A percentile compares a stretch with the other conserved stretches of the same genome.
phyloP scores from a whole-genome alignment of 2,113 vertebrate species.

The cat (Felis catus) region F.catus_Fca126_mat1.0 CM031420.1:69617001-69617500 shows the following conservation, averaged over 20 bases:
- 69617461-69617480: not conserved
- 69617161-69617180: not conserved
- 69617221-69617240: not conserved
- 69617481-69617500: not conserved
- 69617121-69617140: not conserved
- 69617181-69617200: not conserved
- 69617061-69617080: not conserved
- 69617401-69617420: not conserved
- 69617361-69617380: not conserved
- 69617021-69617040: not conserved
- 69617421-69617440: not conserved
- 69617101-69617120: not conserved
- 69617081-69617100: not conserved
- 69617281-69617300: not conserved
- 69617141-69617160: not conserved
- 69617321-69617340: not conserved
- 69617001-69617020: not conserved
- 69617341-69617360: constrained; percentile 33
- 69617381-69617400: not conserved
- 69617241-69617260: not conserved
- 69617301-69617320: not conserved
- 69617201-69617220: not conserved
- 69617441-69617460: not conserved
- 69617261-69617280: not conserved
- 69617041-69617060: not conserved